These are phyloP conservation scores for Himalopsyche kuldschensis DNA, from an alignment of 2,888 invertebrate species.

Conservation along the genomic window DNA sequence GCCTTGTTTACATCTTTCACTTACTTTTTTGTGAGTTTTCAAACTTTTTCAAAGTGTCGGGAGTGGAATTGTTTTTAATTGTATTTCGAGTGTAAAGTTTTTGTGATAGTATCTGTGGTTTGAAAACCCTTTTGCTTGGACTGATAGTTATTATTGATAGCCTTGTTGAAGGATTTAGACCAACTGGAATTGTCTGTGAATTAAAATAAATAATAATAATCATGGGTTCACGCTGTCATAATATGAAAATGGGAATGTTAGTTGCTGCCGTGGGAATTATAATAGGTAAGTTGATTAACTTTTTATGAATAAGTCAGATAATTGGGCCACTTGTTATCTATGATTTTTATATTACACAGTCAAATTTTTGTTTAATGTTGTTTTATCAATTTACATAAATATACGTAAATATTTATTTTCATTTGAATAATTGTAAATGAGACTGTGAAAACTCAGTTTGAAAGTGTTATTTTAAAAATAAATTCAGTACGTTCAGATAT, in stretches of 20 bases:
- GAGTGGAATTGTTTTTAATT: not conserved
- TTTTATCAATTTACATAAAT: too few species aligned
- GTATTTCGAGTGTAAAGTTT: not conserved
- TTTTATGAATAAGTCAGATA: too few species aligned
- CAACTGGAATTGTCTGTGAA: not conserved
- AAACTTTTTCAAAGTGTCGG: not conserved
- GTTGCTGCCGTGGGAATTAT: not conserved
- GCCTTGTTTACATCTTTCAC: not conserved
- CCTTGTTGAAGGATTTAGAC: not conserved
- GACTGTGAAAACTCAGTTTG: too few species aligned
- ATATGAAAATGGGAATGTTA: not conserved
- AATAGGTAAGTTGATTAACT: not conserved
- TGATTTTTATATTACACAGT: too few species aligned
- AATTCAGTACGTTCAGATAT: too few species aligned
- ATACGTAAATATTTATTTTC: too few species aligned
- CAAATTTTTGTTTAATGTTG: too few species aligned
- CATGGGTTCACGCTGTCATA: not conserved
- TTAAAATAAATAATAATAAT: not conserved
- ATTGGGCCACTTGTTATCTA: too few species aligned
- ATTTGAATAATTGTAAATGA: too few species aligned
- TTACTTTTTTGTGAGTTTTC: not conserved
- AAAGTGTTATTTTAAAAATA: too few species aligned
- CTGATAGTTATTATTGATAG: not conserved
- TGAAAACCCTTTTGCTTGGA: not conserved
- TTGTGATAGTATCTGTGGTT: not conserved